phyloP scores from a whole-genome alignment of 2,113 vertebrate genomes.

The Lampris megalopsis region DNA sequence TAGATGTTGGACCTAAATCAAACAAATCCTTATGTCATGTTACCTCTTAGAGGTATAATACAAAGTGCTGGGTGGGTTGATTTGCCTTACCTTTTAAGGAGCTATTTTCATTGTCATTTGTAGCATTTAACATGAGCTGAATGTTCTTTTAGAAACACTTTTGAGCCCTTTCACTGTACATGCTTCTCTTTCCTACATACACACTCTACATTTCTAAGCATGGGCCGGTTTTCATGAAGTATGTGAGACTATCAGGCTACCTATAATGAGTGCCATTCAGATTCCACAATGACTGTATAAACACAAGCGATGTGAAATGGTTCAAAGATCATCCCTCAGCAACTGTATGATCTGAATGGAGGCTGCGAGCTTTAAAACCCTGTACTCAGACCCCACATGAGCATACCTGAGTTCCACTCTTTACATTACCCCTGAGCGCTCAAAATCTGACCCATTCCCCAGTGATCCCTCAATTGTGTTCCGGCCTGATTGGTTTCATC shows the following conservation, averaged over 20 bases:
- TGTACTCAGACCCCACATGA: not conserved
- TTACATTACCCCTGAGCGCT: constrained; percentile 51
- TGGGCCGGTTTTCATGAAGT: not conserved
- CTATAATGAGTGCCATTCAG: constrained; percentile 23
- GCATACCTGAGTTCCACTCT: constrained; percentile 6
- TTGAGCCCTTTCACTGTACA: too few species aligned
- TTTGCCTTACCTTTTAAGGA: not conserved
- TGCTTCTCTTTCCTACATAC: not conserved
- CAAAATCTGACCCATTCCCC: constrained; percentile 53
- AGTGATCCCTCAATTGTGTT: constrained; percentile 30
- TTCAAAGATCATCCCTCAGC: constrained; percentile 13
- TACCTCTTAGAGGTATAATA: not conserved
- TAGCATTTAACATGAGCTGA: too few species aligned
- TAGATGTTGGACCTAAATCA: too few species aligned
- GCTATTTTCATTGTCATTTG: too few species aligned
- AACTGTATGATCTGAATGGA: not conserved
- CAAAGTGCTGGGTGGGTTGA: not conserved
- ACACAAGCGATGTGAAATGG: not conserved
- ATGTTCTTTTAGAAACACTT: too few species aligned
- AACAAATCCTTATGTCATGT: too few species aligned
- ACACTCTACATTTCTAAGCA: not conserved
- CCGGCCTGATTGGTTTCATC: constrained; percentile 80
- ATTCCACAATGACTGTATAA: not conserved
- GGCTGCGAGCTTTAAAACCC: not conserved
- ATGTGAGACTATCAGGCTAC: constrained; percentile 13